Conservation (phyloP, 2,113 vertebrate species). For the Blennius ocellaris region DNA sequence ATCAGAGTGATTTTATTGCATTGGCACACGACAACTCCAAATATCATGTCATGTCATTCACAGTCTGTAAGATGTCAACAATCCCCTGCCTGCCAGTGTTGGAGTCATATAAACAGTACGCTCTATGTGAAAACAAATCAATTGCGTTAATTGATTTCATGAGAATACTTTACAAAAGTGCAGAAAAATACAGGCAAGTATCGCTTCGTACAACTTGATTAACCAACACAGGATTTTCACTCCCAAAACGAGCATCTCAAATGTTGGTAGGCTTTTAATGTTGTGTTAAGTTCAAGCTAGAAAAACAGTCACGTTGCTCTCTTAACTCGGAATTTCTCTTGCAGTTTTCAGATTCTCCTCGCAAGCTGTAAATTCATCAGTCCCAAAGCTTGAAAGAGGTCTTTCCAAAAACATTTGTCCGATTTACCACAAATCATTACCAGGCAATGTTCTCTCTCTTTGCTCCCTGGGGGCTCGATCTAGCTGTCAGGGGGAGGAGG, state of each 20-base stretch:
- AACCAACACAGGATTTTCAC: neutral
- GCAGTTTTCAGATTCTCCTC: conserved; percentile 10
- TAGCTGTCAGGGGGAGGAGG: conserved; percentile 70
- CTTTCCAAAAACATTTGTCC: conserved; percentile 84
- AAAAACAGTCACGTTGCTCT: neutral
- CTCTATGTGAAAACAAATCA: neutral
- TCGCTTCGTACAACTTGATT: neutral
- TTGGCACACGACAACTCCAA: conserved; percentile 3
- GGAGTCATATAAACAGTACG: neutral
- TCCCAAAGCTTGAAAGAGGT: conserved; percentile 59
- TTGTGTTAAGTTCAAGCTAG: neutral
- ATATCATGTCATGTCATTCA: conserved; percentile 16
- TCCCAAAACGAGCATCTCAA: neutral
- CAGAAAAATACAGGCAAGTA: neutral
- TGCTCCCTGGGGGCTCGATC: conserved; percentile 81
- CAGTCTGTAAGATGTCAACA: conserved; percentile 15
- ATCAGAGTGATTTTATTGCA: neutral
- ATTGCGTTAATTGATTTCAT: neutral
- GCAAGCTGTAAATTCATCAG: conserved; percentile 68
- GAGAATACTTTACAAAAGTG: conserved; percentile 36
- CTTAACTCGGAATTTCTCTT: neutral
- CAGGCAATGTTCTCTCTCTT: conserved; percentile 71
- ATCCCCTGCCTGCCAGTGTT: neutral
- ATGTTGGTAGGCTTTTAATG: neutral
- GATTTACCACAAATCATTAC: conserved; percentile 85